Base-by-base conservation (phyloP, 2,888 invertebrate species). In the Malthinus flaveolus region DNA sequence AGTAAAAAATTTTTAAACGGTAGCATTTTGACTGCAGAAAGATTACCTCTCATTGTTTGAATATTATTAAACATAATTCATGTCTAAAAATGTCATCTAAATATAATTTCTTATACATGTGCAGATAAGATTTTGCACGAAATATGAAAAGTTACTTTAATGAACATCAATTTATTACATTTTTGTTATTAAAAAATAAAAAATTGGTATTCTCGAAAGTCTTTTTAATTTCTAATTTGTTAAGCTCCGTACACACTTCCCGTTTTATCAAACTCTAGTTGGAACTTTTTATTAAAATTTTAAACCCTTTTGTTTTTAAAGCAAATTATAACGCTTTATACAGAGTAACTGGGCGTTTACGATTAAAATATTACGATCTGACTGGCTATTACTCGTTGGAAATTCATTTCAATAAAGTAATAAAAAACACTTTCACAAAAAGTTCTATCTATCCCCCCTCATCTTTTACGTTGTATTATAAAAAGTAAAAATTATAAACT, bases 61-160 rank as follows among this genome's bases (percentile, higher is more conserved):
- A 42, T n/a, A 42, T 42, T 15, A 23, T 23, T 5, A 42, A 42
- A 15, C 39, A 42, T 42, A 42, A 15, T 42, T 42, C 39, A 42
- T n/a, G 39, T 42, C 39, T 42, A 42, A 42, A 42, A 42, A 42
- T 15, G 23, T 23, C 39, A 6, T 15, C 39, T 42, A 42, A 42
- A 42, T 42, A 42, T 42, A 15, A 42, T 42, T 42, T 42, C 39
- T 42, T 42, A 42, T 42, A 15, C 52, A 34, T 31, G 13, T 46
- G 12, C 11, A 32, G 46, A 35, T 52, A 45, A 52, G 46, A 52
- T 31, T 52, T 52, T 31, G 45, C 45, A 46, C 32, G 46, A 52
- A 52, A 52, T 34, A 39, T 52, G 52, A 52, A 52, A 52, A 46
- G 45, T 45, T 52, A 31, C 46, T 36, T 32, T 31, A 46, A 10